Evolutionary conservation across 2,888 invertebrate species (phyloP).

Genomic region (Pristionchus maxplancki): DNA sequence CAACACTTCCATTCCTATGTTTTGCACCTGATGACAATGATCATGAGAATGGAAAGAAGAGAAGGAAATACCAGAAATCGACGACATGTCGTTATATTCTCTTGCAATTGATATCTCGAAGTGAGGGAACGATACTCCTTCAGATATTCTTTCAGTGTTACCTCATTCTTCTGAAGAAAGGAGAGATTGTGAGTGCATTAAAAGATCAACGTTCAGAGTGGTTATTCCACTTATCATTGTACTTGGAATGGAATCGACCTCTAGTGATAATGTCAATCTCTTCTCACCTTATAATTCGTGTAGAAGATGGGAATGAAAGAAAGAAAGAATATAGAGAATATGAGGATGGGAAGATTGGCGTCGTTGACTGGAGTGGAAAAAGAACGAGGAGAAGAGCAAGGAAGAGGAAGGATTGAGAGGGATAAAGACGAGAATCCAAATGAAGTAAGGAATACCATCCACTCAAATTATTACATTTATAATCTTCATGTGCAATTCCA

Average conservation of each 20-base stretch:
- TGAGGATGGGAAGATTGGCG: neutral
- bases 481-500: neutral
- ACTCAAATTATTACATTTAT: neutral
- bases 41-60: neutral
- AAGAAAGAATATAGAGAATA: constrained; percentile 1
- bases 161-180: constrained; percentile 12
- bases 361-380: neutral
- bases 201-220: neutral
- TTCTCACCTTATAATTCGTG: neutral
- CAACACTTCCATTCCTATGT: neutral
- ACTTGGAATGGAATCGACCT: neutral
- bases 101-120: constrained; percentile 32
- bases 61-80: constrained; percentile 2
- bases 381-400: neutral
- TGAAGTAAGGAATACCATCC: neutral
- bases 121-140: neutral
- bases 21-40: constrained; percentile 20
- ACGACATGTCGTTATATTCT: constrained; percentile 21
- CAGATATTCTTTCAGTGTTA: neutral
- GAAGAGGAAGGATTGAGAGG: neutral
- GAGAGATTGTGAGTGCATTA: neutral
- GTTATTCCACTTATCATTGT: neutral
- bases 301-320: neutral
- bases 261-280: neutral
- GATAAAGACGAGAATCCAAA: neutral